Evolutionary conservation across 2,113 vertebrate genomes (phyloP), one percentile per base, ranked within the genome.

Genomic region (Callithrix jacchus): DNA sequence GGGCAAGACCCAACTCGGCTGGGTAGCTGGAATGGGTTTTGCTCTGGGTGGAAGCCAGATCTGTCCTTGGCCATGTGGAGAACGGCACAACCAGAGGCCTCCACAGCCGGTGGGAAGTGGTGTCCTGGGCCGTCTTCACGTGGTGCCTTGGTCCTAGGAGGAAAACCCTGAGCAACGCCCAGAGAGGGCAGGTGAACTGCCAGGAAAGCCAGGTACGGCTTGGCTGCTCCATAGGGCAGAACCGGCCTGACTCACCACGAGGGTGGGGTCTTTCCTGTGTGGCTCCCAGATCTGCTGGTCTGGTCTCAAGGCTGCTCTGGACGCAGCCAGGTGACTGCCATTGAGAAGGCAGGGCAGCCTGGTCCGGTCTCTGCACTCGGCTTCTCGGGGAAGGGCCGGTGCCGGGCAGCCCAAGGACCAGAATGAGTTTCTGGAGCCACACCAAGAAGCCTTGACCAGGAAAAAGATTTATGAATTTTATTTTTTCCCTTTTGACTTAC

Each of bases 391-490:
- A 80, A 45, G 6, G 14, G 70, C 56, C 32, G 42, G 11, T 47
- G 40, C 7, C 0, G 58, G 32, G 12, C 13, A 94, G 70, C 40
- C 17, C 30, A 64, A n/a, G 54, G 14, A 42, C 35, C 73, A 95
- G 70, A 86, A 71, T 85, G 52, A 86, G 37, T 2, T 49, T 68
- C 27, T 79, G 54, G 56, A 32, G 94, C 25, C 76, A 61, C 27
- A 45, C 10, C 0, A 0, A 32, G 76, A 74, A 86, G 17, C 13
- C 0, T 52, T 97, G 97, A 97, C 66, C 84, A 96, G 84, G 97
- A 95, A 85, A 91, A 93, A 97, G 8, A 96, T 97, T 90, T 95
- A 88, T 1, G 97, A 66, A 95, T 96, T 96, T 96, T 81, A 73
- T 94, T 95, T 97, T 88, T 82, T 68, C 64, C 32, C 87, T 96